These are phyloP conservation scores for Rhinolophus sinicus DNA, from an alignment of 2,113 vertebrate genomes.

Conservation along the genomic window DNA sequence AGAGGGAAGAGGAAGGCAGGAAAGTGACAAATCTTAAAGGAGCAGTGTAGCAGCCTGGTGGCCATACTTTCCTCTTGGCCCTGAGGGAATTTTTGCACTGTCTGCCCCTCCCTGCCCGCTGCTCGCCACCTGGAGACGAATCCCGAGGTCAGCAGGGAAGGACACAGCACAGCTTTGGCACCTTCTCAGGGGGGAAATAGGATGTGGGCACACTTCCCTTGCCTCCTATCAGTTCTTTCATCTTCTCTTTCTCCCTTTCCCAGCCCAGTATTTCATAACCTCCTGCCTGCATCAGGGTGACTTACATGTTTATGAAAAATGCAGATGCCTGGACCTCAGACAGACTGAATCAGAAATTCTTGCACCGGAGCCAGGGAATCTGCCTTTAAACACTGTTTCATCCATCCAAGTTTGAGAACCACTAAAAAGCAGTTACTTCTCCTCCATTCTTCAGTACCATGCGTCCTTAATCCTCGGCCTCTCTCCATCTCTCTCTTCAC, in stretches of 20 bases:
- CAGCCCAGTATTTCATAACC: neutral
- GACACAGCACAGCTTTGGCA: neutral
- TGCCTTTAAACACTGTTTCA: neutral
- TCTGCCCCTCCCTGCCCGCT: neutral
- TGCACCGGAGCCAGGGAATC: neutral
- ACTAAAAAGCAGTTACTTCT: neutral
- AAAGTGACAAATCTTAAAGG: neutral
- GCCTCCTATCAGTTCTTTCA: neutral
- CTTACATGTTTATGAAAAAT: neutral
- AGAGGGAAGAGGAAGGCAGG: neutral
- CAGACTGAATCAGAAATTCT: neutral
- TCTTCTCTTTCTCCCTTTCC: neutral
- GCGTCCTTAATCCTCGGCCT: neutral
- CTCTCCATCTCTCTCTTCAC: rapidly evolving
- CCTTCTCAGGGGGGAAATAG: neutral
- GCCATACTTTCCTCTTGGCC: neutral
- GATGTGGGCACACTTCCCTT: neutral
- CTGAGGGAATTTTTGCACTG: no score
- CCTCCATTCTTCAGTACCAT: neutral
- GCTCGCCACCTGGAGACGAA: neutral
- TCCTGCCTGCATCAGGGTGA: neutral
- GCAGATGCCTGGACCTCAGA: neutral
- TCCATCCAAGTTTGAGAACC: neutral
- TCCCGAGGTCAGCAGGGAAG: neutral
- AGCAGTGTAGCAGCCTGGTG: no score